These are phyloP conservation scores for Neofelis nebulosa DNA, from an alignment of 2,113 vertebrate genomes.

Conservation along the genomic window DNA sequence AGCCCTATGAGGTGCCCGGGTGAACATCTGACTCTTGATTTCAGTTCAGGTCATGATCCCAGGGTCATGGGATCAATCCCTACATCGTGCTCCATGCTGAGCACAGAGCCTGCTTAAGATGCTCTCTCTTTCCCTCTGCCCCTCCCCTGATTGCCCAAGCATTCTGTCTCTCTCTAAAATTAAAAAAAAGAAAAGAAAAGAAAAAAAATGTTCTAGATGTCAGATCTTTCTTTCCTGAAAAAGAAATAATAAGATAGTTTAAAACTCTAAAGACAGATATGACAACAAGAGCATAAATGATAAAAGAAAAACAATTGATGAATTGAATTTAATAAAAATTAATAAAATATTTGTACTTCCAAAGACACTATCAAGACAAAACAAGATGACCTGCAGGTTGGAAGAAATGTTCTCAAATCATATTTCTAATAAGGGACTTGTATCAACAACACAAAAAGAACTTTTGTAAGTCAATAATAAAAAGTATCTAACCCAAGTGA, in stretches of 20 bases:
- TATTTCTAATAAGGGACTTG: background rate
- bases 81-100: too few species aligned
- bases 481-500: background rate
- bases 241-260: background rate
- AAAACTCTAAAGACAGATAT: background rate
- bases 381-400: background rate
- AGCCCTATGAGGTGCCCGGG: background rate
- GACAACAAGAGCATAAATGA: background rate
- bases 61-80: too few species aligned
- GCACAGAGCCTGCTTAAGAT: too few species aligned
- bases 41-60: too few species aligned
- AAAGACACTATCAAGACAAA: background rate
- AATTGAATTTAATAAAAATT: background rate
- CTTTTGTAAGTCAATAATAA: background rate
- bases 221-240: background rate
- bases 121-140: too few species aligned
- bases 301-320: background rate
- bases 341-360: background rate
- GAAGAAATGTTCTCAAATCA: background rate
- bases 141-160: too few species aligned
- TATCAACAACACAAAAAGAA: background rate
- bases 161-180: too few species aligned
- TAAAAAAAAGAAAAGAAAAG: too few species aligned
- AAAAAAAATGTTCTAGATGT: background rate
- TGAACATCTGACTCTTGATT: too few species aligned